These are phyloP conservation scores for Porites lobata DNA, from an alignment of 92 coral and sea anemone genomes.

Conservation along the genomic window DNA sequence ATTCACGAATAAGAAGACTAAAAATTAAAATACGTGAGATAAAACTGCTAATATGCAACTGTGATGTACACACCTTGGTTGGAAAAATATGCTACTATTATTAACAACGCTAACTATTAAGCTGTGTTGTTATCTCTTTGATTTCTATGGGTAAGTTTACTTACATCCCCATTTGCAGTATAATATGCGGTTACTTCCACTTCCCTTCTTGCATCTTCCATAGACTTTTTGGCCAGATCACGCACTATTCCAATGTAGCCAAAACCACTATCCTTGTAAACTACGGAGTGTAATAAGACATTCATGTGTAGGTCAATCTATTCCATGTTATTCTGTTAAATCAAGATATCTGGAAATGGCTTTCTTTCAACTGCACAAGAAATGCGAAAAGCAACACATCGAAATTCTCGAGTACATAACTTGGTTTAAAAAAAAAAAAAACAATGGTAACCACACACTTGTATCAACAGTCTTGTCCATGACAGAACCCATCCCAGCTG, in stretches of 20 bases:
- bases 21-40: not conserved
- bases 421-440: not conserved
- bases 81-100: not conserved
- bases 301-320: not conserved
- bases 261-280: constrained; percentile 38
- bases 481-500: constrained; percentile 50
- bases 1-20: not conserved
- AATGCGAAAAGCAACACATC: not conserved
- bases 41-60: not conserved
- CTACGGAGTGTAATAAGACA: not conserved
- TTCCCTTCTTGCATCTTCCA: constrained; percentile 40
- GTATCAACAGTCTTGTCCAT: constrained; percentile 55
- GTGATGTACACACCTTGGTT: constrained; percentile 1
- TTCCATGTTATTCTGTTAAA: not conserved
- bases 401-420: not conserved
- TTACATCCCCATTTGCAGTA: constrained; percentile 37
- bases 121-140: constrained; percentile 4
- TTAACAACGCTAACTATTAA: not conserved
- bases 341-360: not conserved
- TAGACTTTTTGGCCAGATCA: constrained; percentile 18
- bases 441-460: constrained; percentile 35
- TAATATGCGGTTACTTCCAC: constrained; percentile 16
- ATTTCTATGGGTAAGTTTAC: not conserved
- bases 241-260: constrained; percentile 21
- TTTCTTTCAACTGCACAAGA: not conserved